Conservation (phyloP, 2,113 vertebrate species). For the Corynorhinus townsendii region DNA sequence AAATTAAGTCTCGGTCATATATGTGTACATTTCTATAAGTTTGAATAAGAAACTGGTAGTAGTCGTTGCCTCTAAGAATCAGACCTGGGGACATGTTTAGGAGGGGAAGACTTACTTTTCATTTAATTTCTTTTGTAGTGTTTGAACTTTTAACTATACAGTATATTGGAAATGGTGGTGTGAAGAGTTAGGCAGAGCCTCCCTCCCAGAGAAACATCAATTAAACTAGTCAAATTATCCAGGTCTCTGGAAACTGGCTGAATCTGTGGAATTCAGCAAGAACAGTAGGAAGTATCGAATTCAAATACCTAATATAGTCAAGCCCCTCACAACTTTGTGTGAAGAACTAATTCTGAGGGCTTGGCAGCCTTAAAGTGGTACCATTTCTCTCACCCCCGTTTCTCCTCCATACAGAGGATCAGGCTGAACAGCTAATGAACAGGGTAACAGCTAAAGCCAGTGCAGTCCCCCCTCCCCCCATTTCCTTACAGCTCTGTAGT, state of each 20-base stretch:
- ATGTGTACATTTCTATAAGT: not conserved
- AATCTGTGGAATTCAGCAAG: not conserved
- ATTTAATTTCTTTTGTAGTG: not conserved
- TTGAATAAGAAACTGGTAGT: not conserved
- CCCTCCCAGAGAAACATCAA: not conserved
- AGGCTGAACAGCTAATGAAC: not conserved
- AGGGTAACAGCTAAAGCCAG: not conserved
- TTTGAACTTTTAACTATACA: not conserved
- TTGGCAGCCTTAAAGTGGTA: not conserved
- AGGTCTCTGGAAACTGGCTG: not conserved
- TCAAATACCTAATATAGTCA: not conserved
- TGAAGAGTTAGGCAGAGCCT: not conserved
- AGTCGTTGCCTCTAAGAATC: not conserved
- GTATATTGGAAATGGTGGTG: not conserved
- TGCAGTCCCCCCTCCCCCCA: not conserved
- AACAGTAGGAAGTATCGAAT: not conserved
- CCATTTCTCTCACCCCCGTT: not conserved
- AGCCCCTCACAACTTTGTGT: not conserved
- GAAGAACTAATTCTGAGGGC: not conserved
- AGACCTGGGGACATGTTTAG: not conserved
- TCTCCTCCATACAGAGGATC: not conserved
- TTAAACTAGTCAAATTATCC: not conserved
- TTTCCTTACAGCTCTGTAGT: not conserved
- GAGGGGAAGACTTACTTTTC: not conserved
- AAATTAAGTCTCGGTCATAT: not conserved